Percentiles rank a stretch among this genome's conserved stretches.
These are phyloP conservation scores for Phoenoteleia sp. DNA, from an alignment of 2,888 invertebrate species.

Conservation along the genomic window DNA sequence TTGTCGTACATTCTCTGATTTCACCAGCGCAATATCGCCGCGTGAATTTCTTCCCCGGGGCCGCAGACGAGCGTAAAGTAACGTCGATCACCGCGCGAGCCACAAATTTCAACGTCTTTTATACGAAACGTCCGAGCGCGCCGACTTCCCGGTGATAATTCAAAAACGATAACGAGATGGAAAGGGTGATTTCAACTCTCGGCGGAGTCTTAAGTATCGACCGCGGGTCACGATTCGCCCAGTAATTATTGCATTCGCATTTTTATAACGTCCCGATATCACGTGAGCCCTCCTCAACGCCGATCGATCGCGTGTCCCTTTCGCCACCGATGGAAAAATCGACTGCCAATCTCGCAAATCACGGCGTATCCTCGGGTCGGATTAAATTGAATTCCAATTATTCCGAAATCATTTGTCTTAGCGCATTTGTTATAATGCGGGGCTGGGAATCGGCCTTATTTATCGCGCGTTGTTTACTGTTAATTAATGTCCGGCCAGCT, in stretches of 20 bases:
- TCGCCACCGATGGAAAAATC: constrained; percentile 5
- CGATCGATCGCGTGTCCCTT: constrained; percentile 24
- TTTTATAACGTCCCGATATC: constrained; percentile 16
- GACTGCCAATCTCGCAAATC: constrained; percentile 13
- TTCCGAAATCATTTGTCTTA: constrained; percentile 27
- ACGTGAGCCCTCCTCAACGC: not conserved
- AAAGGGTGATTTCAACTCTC: constrained; percentile 1
- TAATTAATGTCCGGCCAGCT: constrained; percentile 13
- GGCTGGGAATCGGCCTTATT: not conserved
- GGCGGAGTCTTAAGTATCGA: not conserved
- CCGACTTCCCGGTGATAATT: constrained; percentile 21
- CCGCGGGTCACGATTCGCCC: constrained; percentile 22
- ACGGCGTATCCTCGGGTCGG: constrained; percentile 9
- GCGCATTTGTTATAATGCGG: constrained; percentile 6
- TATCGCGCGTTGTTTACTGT: constrained; percentile 5
- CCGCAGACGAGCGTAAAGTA: constrained; percentile 14
- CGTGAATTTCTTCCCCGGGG: not conserved
- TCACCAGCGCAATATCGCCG: not conserved
- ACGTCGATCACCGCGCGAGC: constrained; percentile 11
- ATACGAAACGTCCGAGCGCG: constrained; percentile 8
- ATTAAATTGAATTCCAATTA: constrained; percentile 38
- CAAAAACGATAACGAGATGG: constrained; percentile 8
- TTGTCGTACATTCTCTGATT: constrained; percentile 21
- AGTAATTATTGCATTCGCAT: constrained; percentile 27
- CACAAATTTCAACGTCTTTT: constrained; percentile 21